Conservation (phyloP, 2,113 vertebrate genomes). For the Phylloscopus trochiloides region DNA sequence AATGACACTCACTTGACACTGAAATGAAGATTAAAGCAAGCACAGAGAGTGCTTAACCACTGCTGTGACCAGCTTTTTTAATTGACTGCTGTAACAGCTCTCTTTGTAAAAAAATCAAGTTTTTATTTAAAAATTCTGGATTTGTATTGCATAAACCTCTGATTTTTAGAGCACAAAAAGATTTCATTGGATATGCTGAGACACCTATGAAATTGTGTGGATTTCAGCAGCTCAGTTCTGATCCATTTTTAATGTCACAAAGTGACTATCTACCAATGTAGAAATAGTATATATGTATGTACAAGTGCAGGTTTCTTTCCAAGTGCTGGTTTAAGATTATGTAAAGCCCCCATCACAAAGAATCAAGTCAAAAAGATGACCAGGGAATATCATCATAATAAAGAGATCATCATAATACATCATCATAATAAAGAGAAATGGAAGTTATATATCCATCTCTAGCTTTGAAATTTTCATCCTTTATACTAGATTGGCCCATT, state of each 20-base stretch:
- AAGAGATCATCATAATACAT: neutral
- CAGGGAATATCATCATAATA: neutral
- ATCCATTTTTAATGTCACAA: neutral
- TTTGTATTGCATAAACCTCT: neutral
- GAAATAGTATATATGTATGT: neutral
- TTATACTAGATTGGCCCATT: neutral
- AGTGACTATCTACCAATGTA: rapidly evolving
- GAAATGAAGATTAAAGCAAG: neutral
- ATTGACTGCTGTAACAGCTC: neutral
- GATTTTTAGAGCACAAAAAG: neutral
- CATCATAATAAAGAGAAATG: neutral
- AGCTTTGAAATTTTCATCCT: neutral
- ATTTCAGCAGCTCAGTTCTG: neutral
- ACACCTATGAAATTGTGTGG: neutral
- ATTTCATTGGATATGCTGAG: neutral
- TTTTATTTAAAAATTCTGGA: neutral
- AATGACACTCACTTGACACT: neutral
- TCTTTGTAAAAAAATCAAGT: neutral
- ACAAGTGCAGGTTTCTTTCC: neutral
- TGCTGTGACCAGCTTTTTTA: neutral
- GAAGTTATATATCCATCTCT: neutral
- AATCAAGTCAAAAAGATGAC: neutral
- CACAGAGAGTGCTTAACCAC: rapidly evolving
- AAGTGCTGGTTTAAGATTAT: neutral
- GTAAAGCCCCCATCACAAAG: neutral